These are phyloP conservation scores for Mixornis gularis DNA, from an alignment of 2,113 vertebrate genomes.

Conservation along the genomic window DNA sequence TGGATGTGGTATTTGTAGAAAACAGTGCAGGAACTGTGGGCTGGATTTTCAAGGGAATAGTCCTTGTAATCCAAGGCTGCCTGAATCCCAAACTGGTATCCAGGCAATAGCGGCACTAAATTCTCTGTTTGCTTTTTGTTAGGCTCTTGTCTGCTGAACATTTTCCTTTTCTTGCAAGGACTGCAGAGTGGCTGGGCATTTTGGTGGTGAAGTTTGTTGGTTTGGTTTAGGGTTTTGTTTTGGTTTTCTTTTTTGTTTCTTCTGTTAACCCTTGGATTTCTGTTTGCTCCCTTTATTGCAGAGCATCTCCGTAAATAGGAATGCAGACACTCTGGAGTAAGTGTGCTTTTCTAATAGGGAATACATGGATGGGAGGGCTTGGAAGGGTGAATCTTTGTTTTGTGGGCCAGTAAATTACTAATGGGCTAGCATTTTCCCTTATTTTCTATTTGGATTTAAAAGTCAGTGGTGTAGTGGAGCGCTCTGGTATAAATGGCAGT, in stretches of 20 bases:
- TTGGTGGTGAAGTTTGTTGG: background rate
- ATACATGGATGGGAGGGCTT: background rate
- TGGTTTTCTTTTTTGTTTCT: background rate
- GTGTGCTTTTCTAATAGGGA: background rate
- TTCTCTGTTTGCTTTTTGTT: background rate
- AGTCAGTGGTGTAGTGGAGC: background rate
- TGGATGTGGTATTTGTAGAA: conserved; percentile 24
- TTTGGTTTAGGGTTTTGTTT: background rate
- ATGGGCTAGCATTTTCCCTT: background rate
- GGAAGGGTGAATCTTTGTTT: background rate
- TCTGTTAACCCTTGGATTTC: conserved; percentile 27
- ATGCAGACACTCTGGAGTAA: background rate
- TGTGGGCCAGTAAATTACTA: background rate
- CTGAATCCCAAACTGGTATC: background rate
- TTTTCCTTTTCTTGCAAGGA: background rate
- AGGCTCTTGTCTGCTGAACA: background rate
- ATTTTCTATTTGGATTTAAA: background rate
- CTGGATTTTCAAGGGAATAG: conserved; percentile 7
- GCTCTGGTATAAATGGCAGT: background rate
- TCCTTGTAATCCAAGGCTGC: conserved; percentile 19
- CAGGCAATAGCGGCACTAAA: background rate
- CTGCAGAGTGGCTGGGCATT: background rate
- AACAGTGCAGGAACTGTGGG: conserved; percentile 10
- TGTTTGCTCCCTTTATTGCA: background rate
- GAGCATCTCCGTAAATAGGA: background rate